phyloP scores from a whole-genome alignment of 2,888 invertebrate genomes.

The Caenorhabditis plicata region DNA sequence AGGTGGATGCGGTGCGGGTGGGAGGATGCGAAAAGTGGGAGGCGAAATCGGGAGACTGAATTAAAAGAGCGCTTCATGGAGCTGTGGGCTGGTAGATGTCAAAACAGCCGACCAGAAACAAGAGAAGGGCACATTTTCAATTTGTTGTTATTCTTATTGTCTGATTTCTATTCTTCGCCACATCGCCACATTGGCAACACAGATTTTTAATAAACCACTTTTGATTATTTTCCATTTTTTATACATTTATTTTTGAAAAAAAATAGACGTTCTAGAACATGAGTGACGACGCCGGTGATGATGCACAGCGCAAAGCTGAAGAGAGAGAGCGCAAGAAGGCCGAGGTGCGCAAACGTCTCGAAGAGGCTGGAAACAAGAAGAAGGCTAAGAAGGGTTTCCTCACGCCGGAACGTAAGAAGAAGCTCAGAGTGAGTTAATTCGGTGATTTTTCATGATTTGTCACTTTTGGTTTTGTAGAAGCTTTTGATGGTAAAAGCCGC shows the following conservation, averaged over 20 bases:
- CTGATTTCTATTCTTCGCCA: too few species aligned
- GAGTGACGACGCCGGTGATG: slow-evolving; percentile 40
- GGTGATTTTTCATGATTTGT: not conserved
- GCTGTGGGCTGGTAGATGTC: too few species aligned
- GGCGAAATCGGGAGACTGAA: too few species aligned
- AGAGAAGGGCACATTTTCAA: too few species aligned
- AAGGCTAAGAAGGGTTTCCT: slow-evolving; percentile 91
- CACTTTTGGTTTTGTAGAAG: slow-evolving; percentile 73
- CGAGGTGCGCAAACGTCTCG: slow-evolving; percentile 90
- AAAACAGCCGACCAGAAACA: too few species aligned
- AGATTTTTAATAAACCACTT: too few species aligned
- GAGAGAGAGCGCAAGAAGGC: slow-evolving; percentile 98
- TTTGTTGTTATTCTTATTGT: too few species aligned
- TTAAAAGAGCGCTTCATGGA: too few species aligned
- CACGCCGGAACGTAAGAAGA: slow-evolving; percentile 99
- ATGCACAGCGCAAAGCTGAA: slow-evolving; percentile 77
- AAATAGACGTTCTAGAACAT: slow-evolving; percentile 22
- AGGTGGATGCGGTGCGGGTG: too few species aligned
- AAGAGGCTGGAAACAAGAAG: slow-evolving; percentile 91
- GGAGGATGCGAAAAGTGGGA: too few species aligned
- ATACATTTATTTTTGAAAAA: not conserved
- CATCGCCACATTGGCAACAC: too few species aligned
- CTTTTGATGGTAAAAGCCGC: slow-evolving; percentile 99
- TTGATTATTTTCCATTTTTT: not conserved
- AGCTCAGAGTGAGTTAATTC: slow-evolving; percentile 81